Evolutionary conservation across 1,140 invertebrate species (phyloP).

Genomic region (Panulirus ornatus): DNA sequence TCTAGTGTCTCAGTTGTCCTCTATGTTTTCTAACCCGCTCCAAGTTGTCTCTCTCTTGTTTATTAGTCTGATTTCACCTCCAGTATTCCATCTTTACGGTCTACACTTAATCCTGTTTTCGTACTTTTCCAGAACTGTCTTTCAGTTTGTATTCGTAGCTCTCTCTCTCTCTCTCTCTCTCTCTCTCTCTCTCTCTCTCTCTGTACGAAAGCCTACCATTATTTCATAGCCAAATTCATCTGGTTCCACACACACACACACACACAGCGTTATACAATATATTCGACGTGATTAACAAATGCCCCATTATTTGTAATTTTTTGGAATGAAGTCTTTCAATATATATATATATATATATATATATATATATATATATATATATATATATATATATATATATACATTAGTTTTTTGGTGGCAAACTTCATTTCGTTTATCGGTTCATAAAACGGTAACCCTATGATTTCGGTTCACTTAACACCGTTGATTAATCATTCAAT

Average conservation of each 20-base stretch:
- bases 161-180: constrained; percentile 32
- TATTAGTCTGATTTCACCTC: background rate
- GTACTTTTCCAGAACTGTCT: background rate
- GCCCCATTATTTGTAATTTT: too few species aligned
- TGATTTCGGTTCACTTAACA: constrained; percentile 65
- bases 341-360: constrained; percentile 33
- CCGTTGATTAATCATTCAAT: constrained; percentile 73
- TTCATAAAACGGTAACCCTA: constrained; percentile 58
- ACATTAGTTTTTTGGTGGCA: background rate
- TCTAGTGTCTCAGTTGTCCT: constrained; percentile 32
- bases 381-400: background rate
- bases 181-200: constrained; percentile 14
- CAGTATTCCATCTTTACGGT: background rate
- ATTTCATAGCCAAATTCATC: background rate
- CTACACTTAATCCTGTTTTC: background rate
- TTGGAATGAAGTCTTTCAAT: too few species aligned
- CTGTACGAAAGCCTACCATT: too few species aligned
- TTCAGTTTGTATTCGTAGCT: too few species aligned
- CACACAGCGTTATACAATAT: too few species aligned
- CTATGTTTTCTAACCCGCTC: background rate
- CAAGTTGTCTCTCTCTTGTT: background rate
- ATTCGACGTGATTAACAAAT: too few species aligned
- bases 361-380: constrained; percentile 30
- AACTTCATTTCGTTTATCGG: constrained; percentile 56
- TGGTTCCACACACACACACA: background rate